Conservation (phyloP, 2,888 invertebrate genomes). For the Myopa tessellatipennis region DNA sequence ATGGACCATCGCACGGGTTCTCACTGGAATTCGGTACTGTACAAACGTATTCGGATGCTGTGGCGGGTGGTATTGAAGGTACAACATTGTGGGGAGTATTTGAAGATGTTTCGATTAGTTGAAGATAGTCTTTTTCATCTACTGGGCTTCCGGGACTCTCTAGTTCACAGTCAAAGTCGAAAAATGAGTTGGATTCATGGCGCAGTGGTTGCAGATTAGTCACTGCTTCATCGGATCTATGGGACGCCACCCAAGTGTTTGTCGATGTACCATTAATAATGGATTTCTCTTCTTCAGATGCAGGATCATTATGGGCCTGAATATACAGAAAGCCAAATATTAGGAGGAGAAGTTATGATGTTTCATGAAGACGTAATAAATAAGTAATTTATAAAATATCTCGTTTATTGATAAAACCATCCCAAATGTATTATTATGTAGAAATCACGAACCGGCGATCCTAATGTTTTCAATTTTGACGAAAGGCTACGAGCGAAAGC, state of each 20-base stretch:
- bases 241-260: conserved; percentile 65
- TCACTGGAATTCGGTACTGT: conserved; percentile 68
- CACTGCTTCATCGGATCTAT: conserved; percentile 63
- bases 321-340: not conserved
- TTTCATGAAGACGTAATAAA: too few species aligned
- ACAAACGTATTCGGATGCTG: conserved; percentile 71
- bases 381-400: too few species aligned
- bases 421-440: too few species aligned
- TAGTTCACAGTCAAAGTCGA: conserved; percentile 75
- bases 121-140: conserved; percentile 73
- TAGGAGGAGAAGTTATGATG: too few species aligned
- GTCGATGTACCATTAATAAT: conserved; percentile 61
- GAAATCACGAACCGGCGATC: conserved; percentile 68
- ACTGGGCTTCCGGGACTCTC: conserved; percentile 79
- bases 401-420: too few species aligned
- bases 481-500: conserved; percentile 84
- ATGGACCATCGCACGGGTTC: conserved; percentile 69
- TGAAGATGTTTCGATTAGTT: conserved; percentile 70
- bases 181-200: conserved; percentile 72
- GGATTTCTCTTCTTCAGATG: conserved; percentile 61
- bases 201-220: conserved; percentile 70
- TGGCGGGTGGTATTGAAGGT: conserved; percentile 34
- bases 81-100: conserved; percentile 69
- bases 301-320: conserved; percentile 60
- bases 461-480: conserved; percentile 78